Base-by-base conservation (phyloP, 2,113 vertebrate genomes). In the Mesembrinibis cayennensis region DNA sequence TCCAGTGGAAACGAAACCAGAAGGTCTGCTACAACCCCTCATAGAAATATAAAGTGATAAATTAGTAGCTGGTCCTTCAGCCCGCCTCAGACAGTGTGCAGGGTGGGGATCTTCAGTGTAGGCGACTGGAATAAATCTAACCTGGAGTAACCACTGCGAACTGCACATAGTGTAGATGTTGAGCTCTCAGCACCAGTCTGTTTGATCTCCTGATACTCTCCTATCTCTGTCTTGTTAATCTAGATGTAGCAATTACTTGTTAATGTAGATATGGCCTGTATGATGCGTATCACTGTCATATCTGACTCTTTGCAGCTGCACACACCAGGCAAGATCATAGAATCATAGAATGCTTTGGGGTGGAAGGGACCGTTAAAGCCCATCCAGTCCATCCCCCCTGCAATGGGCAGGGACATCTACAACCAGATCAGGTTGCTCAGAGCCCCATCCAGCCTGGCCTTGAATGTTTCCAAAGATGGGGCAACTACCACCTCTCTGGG, bases 241-340 rank as follows among this genome's bases (percentile, higher is more conserved):
- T 90, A 23, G 87, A 36, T 87, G 82, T 88, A 82, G n/a, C 84
- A 95, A 95, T 90, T 91, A 89, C n/a, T 53, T 63, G 45, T 89
- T 91, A 65, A 76, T 88, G 53, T 59, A 95, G 90, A 95, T 95
- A 90, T 9, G 53, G 56, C 29, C 73, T 49, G 13, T 12, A 23
- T 0, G 53, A 90, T 94, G 70, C 36, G 11, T 93, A 94, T 94
- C 92, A 32, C 38, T 61, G 16, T 7, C 21, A 3, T 72, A 91
- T 93, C 87, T 80, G 74, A 49, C 81, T 90, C 53, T 58, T 65
- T 44, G 53, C 36, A 96, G 73, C 78, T 7, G 2, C 19, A 30
- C 77, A 59, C 56, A 72, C 17, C 27, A 73, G 63, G 63, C 45
- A 84, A 72, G 40, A 42, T 42, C 40, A 42, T 13, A 42, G 40